Conservation (phyloP, 2,113 vertebrate species). For the Conger conger region DNA sequence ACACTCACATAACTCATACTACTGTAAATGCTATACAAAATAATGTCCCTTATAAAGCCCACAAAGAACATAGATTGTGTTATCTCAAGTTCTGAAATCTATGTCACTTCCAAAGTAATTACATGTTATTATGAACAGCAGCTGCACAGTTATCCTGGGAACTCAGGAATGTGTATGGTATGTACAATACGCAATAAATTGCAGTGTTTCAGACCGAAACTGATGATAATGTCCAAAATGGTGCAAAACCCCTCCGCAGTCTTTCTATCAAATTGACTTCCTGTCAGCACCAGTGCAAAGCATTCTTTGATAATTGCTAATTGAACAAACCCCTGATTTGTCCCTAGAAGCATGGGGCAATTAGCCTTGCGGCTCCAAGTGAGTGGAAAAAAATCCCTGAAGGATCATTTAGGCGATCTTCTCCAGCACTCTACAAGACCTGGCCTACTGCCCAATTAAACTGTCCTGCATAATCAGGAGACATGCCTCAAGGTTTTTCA, state of each 20-base stretch:
- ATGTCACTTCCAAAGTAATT: slow-evolving; percentile 1
- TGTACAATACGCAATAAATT: background rate
- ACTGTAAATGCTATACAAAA: background rate
- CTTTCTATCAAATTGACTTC: background rate
- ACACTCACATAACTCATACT: background rate
- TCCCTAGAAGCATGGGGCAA: background rate
- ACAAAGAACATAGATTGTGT: background rate
- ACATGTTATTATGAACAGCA: background rate
- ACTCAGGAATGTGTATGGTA: background rate
- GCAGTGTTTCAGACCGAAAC: background rate
- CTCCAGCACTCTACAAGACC: background rate
- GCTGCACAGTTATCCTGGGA: background rate
- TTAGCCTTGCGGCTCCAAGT: background rate
- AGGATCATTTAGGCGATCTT: background rate
- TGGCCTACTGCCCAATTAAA: background rate
- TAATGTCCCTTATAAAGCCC: background rate
- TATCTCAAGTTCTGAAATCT: background rate
- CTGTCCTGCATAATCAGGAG: background rate
- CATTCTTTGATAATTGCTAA: background rate
- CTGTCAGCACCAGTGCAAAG: background rate
- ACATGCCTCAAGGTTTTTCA: background rate
- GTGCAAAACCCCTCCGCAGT: background rate
- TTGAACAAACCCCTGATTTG: slow-evolving; percentile 3
- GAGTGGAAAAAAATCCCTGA: background rate
- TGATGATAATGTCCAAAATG: background rate